Evolutionary conservation across 1,140 invertebrate species (phyloP), one percentile per base, ranked within the genome.

Genomic region (Drosophila carrolli): DNA sequence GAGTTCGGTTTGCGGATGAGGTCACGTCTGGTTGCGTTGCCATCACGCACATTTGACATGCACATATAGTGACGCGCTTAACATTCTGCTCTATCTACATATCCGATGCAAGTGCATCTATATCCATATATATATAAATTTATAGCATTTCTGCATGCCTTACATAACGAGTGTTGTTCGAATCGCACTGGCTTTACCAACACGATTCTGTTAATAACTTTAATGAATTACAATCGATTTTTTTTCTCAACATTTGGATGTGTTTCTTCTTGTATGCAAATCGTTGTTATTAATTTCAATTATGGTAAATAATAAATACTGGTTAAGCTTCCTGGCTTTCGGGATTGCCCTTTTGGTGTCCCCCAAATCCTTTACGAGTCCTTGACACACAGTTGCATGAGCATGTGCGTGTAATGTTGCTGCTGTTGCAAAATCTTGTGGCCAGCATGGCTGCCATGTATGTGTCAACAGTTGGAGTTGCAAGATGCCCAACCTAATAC

Each of bases 21-120:
- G 73, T 75, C 73, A 58, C 72, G 54, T 58, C 60, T 75, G 38
- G 51, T 47, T 53, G 68, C n/a, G 53, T 75, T 75, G 72, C 53
- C 73, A 58, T 66, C 72, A 75, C 73, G 73, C 73, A 75, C 73
- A 75, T 75, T 58, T 56, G 43, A 57, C 73, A 58, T 75, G 72
- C 70, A 75, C 65, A 71, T 44, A 62, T 32, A 32, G 48, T 16
- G 46, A 54, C 11, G 59, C 50, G 47, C 59, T 54, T 37, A 6
- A 70, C 50, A 74, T 43, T 56, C 47, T 14, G 5, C 32, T 13
- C 11, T 41, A 19, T 27, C 27, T 43, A 55, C 27, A 37, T 27
- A 55, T 6, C 46, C 29, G 40, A 62, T 60, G 32, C 43, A 29
- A 38, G 23, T 57, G 23, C 43, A 65, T 37, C 63, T 47, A 38